Base-by-base conservation (phyloP, 2,113 vertebrate genomes). In the Mirounga angustirostris region DNA sequence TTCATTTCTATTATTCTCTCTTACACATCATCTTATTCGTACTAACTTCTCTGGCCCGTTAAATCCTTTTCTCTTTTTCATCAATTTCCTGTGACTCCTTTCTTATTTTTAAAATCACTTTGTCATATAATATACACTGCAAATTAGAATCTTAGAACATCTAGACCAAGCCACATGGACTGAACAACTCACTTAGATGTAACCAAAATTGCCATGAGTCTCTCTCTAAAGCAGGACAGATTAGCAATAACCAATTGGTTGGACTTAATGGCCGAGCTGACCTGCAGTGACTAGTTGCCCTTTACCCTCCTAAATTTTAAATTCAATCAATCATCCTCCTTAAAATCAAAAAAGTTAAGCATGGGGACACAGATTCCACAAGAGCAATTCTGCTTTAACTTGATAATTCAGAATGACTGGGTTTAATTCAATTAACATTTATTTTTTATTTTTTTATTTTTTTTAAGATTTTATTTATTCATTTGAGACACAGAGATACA, bases 261-360 rank as follows among this genome's bases (percentile, higher is more conserved):
- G 88, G 14, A 36, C 21, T 28, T 74, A 95, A 80, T 16, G 15
- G 54, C 24, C 94, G 33, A 93, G 46, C 4, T 96, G 56, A 79
- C 21, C 19, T 79, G 14, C 8, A 30, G 46, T 30, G 24, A 74
- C 63, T 56, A 81, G 14, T 11, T 93, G 14, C 28, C 24, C n/a
- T 19, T 94, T 63, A 54, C 0, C 11, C 21, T 92, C 52, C 91
- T 89, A 54, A 95, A 95, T 81, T 89, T 6, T 73, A 18, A 92
- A 89, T 79, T 82, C 43, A 92, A 78, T 24, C 33, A 73, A 36
- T 73, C n/a, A 83, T 46, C 11, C 61, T 91, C 19, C 40, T 93
- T 84, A 97, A 96, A 96, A 59, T 43, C n/a, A 97, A 30, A 92
- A 97, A 82, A 92, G 26, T 4, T 33, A 76, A 94, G 33, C 52